Conservation (phyloP, 2,888 invertebrate genomes). For the Arenicola marina region DNA sequence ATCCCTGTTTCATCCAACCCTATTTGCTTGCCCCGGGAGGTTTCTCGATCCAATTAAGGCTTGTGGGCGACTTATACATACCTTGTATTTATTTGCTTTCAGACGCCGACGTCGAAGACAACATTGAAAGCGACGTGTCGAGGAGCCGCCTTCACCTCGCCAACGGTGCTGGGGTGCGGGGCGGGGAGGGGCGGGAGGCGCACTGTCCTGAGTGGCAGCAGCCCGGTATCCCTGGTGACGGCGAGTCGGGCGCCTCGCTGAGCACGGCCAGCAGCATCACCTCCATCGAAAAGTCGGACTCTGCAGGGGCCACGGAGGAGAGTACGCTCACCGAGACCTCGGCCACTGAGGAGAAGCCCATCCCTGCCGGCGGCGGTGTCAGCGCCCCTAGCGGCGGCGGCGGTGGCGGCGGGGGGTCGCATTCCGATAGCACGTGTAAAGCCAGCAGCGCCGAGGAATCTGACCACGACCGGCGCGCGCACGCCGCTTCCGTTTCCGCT, state of each 20-base stretch:
- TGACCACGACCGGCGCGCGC: too few species aligned
- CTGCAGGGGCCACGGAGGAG: not conserved
- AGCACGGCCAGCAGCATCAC: not conserved
- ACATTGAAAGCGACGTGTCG: slow-evolving; percentile 53
- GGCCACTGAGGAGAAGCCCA: not conserved
- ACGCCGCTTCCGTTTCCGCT: not conserved
- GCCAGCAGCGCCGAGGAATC: not conserved
- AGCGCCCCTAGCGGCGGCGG: not conserved
- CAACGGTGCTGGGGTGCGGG: not conserved
- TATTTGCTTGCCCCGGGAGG: too few species aligned
- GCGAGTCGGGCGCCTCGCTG: not conserved
- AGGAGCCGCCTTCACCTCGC: slow-evolving; percentile 10
- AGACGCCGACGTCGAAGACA: slow-evolving; percentile 62
- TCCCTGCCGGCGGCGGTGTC: not conserved
- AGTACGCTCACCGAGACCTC: slow-evolving; percentile 2
- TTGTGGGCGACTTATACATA: not conserved
- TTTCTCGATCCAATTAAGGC: too few species aligned
- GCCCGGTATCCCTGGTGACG: not conserved
- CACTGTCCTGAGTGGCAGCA: not conserved
- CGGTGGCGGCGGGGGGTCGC: not conserved
- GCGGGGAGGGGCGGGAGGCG: too few species aligned
- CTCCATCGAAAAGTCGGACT: not conserved
- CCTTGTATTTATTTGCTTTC: not conserved
- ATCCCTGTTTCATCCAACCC: too few species aligned
- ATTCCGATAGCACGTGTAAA: slow-evolving; percentile 1